Conservation (phyloP, 2,113 vertebrate genomes). For the Cynocephalus volans region DNA sequence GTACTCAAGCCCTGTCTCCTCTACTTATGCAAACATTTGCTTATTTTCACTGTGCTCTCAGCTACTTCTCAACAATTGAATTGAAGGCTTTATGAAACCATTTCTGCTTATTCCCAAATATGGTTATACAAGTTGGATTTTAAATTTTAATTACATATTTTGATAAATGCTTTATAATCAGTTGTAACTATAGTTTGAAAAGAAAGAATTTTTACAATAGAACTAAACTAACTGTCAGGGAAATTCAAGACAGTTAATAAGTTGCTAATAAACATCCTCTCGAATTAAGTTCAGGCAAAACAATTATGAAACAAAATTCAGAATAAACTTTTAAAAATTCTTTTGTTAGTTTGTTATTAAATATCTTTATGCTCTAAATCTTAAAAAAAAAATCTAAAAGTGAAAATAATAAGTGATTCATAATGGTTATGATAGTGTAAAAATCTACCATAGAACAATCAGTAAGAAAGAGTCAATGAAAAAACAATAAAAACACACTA, state of each 20-base stretch:
- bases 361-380: not conserved
- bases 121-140: not conserved
- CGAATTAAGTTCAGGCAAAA: not conserved
- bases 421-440: not conserved
- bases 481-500: not conserved
- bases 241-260: not conserved
- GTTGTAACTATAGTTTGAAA: not conserved
- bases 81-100: not conserved
- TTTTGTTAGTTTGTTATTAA: not conserved
- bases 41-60: not conserved
- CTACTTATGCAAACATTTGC: not conserved
- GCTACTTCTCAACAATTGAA: not conserved
- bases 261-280: not conserved
- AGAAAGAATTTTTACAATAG: not conserved
- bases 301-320: not conserved
- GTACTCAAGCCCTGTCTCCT: not conserved
- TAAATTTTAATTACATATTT: not conserved
- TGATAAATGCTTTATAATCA: not conserved
- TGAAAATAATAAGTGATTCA: not conserved
- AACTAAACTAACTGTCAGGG: not conserved
- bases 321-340: not conserved
- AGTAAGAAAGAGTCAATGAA: not conserved
- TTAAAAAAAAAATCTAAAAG: not conserved
- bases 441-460: not conserved
- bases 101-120: not conserved